Percentiles rank a stretch among this genome's conserved stretches.
Evolutionary conservation across 1,140 invertebrate genomes (phyloP).

Genomic region (Drosophila quadrilineata): DNA sequence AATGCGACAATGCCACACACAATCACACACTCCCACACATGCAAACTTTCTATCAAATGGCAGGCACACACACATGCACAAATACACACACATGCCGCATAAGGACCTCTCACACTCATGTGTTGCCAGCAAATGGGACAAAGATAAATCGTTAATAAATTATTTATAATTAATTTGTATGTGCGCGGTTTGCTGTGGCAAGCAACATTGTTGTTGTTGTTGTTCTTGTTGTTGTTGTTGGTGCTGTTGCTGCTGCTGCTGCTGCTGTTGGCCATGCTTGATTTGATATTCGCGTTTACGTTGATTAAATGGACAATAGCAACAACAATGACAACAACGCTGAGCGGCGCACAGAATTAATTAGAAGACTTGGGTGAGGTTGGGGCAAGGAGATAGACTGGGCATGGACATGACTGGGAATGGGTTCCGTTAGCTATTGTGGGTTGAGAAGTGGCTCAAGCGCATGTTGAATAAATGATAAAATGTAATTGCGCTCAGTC

Average conservation of each 20-base stretch:
- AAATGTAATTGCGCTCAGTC: constrained; percentile 71
- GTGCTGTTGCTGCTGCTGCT: constrained; percentile 13
- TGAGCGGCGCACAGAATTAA: constrained; percentile 65
- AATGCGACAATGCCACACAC: constrained; percentile 33
- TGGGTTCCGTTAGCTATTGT: too few species aligned
- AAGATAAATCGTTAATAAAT: constrained; percentile 80
- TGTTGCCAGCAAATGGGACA: constrained; percentile 62
- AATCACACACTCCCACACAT: constrained; percentile 13
- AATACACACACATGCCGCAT: constrained; percentile 11
- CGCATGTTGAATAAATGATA: constrained; percentile 79
- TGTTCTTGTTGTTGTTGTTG: constrained; percentile 3
- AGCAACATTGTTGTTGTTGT: constrained; percentile 28
- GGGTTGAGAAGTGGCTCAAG: constrained; percentile 24
- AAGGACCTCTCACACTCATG: constrained; percentile 52
- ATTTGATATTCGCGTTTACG: constrained; percentile 78
- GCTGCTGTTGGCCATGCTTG: constrained; percentile 37
- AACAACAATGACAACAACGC: constrained; percentile 37
- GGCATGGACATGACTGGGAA: too few species aligned
- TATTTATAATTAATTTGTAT: constrained; percentile 80
- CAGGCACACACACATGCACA: constrained; percentile 7
- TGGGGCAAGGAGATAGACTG: constrained; percentile 3
- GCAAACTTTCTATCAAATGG: too few species aligned
- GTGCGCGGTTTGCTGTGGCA: constrained; percentile 58
- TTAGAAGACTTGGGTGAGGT: constrained; percentile 55
- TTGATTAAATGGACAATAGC: constrained; percentile 69